These are phyloP conservation scores for Brenthis daphne DNA, from an alignment of 2,888 invertebrate genomes.

Conservation along the genomic window DNA sequence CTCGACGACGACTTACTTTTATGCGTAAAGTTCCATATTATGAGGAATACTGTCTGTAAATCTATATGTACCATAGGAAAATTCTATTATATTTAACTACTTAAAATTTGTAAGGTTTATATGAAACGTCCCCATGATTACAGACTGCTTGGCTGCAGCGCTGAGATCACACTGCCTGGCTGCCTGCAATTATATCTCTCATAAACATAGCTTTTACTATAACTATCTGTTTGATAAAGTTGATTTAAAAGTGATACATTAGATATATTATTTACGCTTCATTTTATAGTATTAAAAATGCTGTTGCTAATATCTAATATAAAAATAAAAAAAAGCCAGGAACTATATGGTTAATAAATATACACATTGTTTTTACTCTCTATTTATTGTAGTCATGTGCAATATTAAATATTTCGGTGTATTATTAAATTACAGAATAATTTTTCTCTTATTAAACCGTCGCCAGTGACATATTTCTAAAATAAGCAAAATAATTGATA, in stretches of 20 bases:
- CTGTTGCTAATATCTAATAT: too few relatives aligned
- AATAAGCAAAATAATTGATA: constrained; percentile 54
- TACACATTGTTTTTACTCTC: not conserved
- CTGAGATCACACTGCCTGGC: constrained; percentile 33
- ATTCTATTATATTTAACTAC: not conserved
- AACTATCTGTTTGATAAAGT: constrained; percentile 24
- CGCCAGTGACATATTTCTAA: constrained; percentile 54
- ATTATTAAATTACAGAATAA: not conserved
- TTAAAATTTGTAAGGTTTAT: constrained; percentile 28
- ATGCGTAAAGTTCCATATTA: too few relatives aligned
- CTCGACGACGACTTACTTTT: too few relatives aligned
- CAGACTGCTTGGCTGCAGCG: constrained; percentile 58
- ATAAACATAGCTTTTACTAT: constrained; percentile 34
- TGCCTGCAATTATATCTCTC: constrained; percentile 27
- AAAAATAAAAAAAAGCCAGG: too few relatives aligned
- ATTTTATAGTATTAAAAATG: too few relatives aligned
- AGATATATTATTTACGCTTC: not conserved
- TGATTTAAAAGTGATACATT: constrained; percentile 11
- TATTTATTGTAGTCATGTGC: not conserved
- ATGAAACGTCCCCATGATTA: constrained; percentile 43
- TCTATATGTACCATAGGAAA: not conserved
- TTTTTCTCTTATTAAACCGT: not conserved
- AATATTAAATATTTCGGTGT: not conserved
- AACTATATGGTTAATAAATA: not conserved
- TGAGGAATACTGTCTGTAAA: too few relatives aligned